phyloP scores from a whole-genome alignment of 1,140 invertebrate species.

The Leptoteleia sp. region DNA sequence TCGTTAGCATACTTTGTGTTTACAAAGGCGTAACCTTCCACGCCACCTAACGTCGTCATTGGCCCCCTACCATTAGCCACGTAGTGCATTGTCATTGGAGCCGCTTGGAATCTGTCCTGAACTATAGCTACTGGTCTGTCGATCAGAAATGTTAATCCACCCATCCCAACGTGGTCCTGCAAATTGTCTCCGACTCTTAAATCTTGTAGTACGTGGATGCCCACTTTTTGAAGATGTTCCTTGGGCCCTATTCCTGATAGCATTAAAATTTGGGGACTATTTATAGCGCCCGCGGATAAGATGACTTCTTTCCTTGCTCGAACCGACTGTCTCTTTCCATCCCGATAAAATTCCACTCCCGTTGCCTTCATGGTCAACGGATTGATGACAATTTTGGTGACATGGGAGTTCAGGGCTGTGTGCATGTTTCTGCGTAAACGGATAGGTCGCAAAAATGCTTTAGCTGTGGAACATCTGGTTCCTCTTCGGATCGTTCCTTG shows the following conservation, averaged over 20 bases:
- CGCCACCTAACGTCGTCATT: conserved; percentile 91
- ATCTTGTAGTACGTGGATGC: conserved; percentile 87
- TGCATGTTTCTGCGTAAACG: conserved; percentile 90
- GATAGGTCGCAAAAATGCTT: conserved; percentile 92
- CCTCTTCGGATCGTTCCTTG: conserved; percentile 94
- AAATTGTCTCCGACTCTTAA: conserved; percentile 89
- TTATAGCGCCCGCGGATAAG: conserved; percentile 89
- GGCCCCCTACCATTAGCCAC: conserved; percentile 88
- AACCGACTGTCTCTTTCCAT: conserved; percentile 85
- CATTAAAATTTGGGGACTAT: conserved; percentile 91
- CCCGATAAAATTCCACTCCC: conserved; percentile 88
- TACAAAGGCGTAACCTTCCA: conserved; percentile 92
- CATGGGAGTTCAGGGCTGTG: conserved; percentile 88
- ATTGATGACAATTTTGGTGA: conserved; percentile 87
- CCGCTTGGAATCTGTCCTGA: conserved; percentile 86
- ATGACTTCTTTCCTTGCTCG: conserved; percentile 89
- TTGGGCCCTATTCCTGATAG: conserved; percentile 92
- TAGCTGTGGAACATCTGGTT: conserved; percentile 93
- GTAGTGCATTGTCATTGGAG: conserved; percentile 90
- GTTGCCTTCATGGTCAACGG: conserved; percentile 86
- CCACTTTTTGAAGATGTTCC: conserved; percentile 86
- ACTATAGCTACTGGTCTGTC: conserved; percentile 89
- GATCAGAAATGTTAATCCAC: conserved; percentile 89
- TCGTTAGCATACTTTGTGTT: conserved; percentile 90
- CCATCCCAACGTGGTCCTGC: conserved; percentile 92